Conservation (phyloP, 2,113 vertebrate genomes). For the Anoplopoma fimbria region DNA sequence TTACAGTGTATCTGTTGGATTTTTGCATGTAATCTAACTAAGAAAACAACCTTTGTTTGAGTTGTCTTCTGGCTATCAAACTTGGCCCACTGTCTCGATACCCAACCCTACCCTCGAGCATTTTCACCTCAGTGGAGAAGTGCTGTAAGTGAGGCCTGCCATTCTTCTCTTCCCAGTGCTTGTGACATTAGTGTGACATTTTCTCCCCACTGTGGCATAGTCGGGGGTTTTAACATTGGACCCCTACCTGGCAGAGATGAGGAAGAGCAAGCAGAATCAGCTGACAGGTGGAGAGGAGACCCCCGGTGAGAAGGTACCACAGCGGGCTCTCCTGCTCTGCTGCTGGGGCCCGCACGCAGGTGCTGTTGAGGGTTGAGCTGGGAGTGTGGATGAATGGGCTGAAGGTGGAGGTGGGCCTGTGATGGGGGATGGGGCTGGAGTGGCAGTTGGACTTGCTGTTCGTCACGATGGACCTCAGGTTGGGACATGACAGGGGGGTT, state of each 20-base stretch:
- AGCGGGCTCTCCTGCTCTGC: conserved; percentile 57
- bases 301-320: conserved; percentile 63
- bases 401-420: conserved; percentile 58
- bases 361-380: conserved; percentile 48
- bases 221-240: conserved; percentile 48
- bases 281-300: conserved; percentile 57
- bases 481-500: conserved; percentile 15
- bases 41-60: conserved; percentile 45
- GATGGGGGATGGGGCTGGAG: conserved; percentile 28
- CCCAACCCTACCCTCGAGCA: conserved; percentile 66
- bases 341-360: conserved; percentile 45
- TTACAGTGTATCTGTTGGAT: conserved; percentile 32
- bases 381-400: conserved; percentile 47
- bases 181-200: conserved; percentile 80
- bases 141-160: conserved; percentile 67
- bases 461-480: conserved; percentile 32
- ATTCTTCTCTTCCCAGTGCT: conserved; percentile 63
- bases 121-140: conserved; percentile 55
- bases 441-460: conserved; percentile 17
- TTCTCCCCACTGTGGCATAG: conserved; percentile 72
- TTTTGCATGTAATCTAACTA: conserved; percentile 30
- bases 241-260: conserved; percentile 79
- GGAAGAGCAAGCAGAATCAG: conserved; percentile 63
- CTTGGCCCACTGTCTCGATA: conserved; percentile 2
- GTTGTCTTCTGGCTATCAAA: conserved; percentile 28